Base-by-base conservation (phyloP, 1,140 invertebrate species). In the Bombus pascuorum region DNA sequence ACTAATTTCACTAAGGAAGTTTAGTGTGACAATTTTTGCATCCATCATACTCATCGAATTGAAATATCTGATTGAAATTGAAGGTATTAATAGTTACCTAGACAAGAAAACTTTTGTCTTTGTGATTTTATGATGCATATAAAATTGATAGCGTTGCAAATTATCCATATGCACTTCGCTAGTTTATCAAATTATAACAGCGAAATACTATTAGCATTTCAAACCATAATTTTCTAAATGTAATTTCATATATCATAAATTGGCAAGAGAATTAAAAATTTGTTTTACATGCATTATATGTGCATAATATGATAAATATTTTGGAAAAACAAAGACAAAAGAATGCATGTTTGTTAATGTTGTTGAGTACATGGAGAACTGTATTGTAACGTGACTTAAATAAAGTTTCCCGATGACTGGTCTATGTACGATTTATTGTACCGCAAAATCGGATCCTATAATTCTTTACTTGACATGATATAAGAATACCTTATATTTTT, bases 371-470 rank as follows among this genome's bases (percentile, higher is more conserved):
- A 89, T 83, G 90, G 84, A 77, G 85, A 92, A 91, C 79, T 88
- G 90, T 92, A 93, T 76, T 93, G 88, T 94, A 93, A 88, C 86
- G 91, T 91, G 88, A 93, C 86, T 92, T 91, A 91, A 94, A 94
- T 94, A 94, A 94, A 94, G 88, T 92, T 90, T 93, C 92, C 89
- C 88, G 88, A 89, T 90, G 91, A 92, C 90, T 87, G 90, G 85
- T 80, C 81, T 32, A 70, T 57, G 76, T 39, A 74, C n/a, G 59
- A 72, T 74, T 85, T 47, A 85, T 39, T 85, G 3, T 42, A 68
- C 13, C 37, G 32, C 2, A 85, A 28, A 59, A 70, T 42, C 22
- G 32, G 15, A 18, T 53, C 65, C 62, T 65, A 25, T 9, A n/a
- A 59, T 47, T 65, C 5, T 73, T 12, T 22, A 32, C 28, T 32